These are phyloP conservation scores for Nemapogon koenigi DNA, from an alignment of 2,888 invertebrate genomes.

Conservation along the genomic window DNA sequence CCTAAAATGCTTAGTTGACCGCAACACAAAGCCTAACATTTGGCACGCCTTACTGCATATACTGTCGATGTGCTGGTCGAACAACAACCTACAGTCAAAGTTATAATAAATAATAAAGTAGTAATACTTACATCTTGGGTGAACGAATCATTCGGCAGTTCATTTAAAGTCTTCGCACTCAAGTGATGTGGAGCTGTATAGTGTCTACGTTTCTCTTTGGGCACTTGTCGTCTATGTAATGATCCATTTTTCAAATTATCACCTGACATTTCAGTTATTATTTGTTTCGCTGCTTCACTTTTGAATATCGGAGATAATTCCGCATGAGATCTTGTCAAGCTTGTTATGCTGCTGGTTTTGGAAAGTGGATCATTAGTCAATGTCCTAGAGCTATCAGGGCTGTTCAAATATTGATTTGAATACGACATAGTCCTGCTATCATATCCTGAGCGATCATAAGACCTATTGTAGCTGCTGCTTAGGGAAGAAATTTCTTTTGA, in stretches of 20 bases:
- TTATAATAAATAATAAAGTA: constrained; percentile 1
- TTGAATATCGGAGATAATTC: constrained; percentile 83
- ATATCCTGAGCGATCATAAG: constrained; percentile 41
- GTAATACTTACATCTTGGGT: constrained; percentile 50
- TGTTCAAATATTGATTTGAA: constrained; percentile 52
- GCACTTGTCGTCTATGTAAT: constrained; percentile 72
- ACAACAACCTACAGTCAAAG: background rate
- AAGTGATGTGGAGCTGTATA: constrained; percentile 85
- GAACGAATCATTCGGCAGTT: constrained; percentile 52
- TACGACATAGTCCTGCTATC: constrained; percentile 43
- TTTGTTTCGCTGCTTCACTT: constrained; percentile 86
- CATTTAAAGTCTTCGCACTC: constrained; percentile 67
- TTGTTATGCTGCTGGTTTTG: constrained; percentile 52
- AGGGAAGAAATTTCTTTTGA: constrained; percentile 47
- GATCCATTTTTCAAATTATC: constrained; percentile 63
- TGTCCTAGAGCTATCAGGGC: constrained; percentile 50
- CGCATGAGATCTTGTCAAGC: constrained; percentile 49
- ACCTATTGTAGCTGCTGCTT: constrained; percentile 48
- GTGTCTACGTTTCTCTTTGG: constrained; percentile 84
- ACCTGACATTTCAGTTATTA: constrained; percentile 80
- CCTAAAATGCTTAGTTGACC: too few relatives aligned
- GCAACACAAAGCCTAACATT: too few relatives aligned
- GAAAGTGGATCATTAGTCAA: constrained; percentile 54
- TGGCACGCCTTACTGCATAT: too few relatives aligned
- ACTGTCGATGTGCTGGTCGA: too few relatives aligned